These are phyloP conservation scores for Myopa tessellatipennis DNA, from an alignment of 2,888 invertebrate species.

Conservation along the genomic window DNA sequence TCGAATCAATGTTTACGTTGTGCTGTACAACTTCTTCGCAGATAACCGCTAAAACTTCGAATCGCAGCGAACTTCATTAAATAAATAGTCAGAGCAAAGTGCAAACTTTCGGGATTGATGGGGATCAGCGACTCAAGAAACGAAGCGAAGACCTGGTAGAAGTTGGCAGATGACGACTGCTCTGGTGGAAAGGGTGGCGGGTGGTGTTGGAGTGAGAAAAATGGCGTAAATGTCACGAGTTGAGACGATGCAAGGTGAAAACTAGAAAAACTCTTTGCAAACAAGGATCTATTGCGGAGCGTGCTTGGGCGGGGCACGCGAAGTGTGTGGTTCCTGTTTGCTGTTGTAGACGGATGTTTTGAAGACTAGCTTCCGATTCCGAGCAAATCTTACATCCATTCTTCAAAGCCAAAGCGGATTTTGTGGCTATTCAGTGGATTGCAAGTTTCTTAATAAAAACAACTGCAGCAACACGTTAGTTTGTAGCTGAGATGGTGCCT, in stretches of 20 bases:
- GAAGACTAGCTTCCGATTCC: background rate
- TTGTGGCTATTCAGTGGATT: background rate
- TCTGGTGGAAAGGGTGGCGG: background rate
- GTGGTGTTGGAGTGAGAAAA: background rate
- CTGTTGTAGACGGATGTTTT: background rate
- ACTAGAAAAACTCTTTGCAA: conserved; percentile 13
- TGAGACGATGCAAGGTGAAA: conserved; percentile 18
- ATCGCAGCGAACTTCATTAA: conserved; percentile 25
- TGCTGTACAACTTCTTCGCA: background rate
- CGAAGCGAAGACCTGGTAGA: background rate
- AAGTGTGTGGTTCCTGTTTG: conserved; percentile 7
- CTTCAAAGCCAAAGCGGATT: conserved; percentile 10
- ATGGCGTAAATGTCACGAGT: conserved; percentile 5
- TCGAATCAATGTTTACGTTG: background rate
- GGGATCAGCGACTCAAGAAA: conserved; percentile 28
- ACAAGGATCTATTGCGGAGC: conserved; percentile 3
- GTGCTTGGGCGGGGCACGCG: background rate
- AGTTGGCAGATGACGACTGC: background rate
- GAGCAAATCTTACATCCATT: background rate
- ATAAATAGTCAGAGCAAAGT: conserved; percentile 24
- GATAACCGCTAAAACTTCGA: conserved; percentile 29
- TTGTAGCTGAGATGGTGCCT: background rate
- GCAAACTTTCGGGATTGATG: conserved; percentile 28
- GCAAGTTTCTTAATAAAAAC: background rate
- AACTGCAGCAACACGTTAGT: conserved; percentile 2